These are phyloP conservation scores for Sciurus vulgaris DNA, from an alignment of 2,797 vertebrate genomes.

Conservation along the genomic window DNA sequence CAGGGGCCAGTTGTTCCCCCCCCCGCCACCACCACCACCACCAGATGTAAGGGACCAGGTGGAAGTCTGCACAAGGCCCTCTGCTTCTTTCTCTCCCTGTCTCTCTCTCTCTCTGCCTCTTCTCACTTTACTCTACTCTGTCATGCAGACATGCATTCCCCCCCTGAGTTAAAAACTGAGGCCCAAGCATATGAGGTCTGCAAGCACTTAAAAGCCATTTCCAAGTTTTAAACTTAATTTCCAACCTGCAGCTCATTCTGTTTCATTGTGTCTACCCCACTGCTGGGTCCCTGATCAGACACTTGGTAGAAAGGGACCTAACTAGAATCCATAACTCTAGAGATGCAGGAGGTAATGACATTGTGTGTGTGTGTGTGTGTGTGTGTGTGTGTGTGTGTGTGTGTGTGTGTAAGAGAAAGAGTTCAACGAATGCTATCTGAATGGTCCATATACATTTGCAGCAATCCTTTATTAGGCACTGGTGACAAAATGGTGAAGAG, in stretches of 20 bases:
- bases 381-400: neutral
- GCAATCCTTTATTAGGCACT: neutral
- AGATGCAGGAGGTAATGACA: neutral
- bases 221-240: conserved; percentile 42
- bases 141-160: neutral
- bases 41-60: neutral
- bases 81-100: neutral
- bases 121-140: neutral
- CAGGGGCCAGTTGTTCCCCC: neutral
- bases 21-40: neutral
- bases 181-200: neutral
- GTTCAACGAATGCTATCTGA: neutral
- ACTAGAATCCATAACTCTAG: neutral
- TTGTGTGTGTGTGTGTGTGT: neutral
- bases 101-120: neutral
- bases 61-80: neutral
- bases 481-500: neutral
- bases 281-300: neutral
- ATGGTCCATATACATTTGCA: neutral
- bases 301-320: neutral
- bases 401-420: neutral
- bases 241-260: neutral
- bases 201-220: conserved; percentile 14
- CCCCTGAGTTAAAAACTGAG: conserved; percentile 31
- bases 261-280: neutral